Base-by-base conservation (phyloP, 2,888 invertebrate species). In the Scaptomyza cyrtandrae region DNA sequence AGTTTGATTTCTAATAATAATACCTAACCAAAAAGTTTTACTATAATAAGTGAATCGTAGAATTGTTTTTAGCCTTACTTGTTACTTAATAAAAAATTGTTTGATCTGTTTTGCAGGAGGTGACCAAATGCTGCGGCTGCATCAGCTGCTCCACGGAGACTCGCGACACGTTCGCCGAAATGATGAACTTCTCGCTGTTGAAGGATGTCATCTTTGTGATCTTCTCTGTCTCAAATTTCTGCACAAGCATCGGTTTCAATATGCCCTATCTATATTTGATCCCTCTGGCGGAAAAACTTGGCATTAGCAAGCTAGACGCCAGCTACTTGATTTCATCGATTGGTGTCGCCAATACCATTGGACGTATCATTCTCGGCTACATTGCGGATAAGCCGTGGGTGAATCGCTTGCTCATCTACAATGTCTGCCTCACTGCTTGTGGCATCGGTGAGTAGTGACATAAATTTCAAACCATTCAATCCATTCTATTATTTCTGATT, bases 151-250 rank as follows among this genome's bases (percentile, higher is more conserved):
- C 95, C 6, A 93, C 94, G 52, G 96, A 96, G 91, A 95, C 95
- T 10, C 94, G 94, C 88, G 94, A 95, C 75, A 95, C 95, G 1
- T 92, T 97, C 65, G 93, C 93, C 50, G 95, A 96, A 92, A 97
- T 98, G 97, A 94, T 98, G 88, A 97, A 98, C 90, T 93, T 98
- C 75, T 94, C 95, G 0, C 93, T 99, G 52, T 94, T 99, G 63
- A 94, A 95, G 81, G 97, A 98, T 92, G 94, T 95, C 31, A 93
- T 98, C 74, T 99, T 98, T 91, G 93, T 99, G 73, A 93, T 99
- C 68, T 99, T 99, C 92, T 95, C 96, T 13, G 84, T 97, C 58
- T 99, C 99, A 41, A 99, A 99, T 93, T 98, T 99, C 91, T 95
- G 91, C 74, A 92, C 92, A 19, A 98, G 97, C 90, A 95, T 98